Base-by-base conservation (phyloP, 2,888 invertebrate species). In the Lithosia quadra region DNA sequence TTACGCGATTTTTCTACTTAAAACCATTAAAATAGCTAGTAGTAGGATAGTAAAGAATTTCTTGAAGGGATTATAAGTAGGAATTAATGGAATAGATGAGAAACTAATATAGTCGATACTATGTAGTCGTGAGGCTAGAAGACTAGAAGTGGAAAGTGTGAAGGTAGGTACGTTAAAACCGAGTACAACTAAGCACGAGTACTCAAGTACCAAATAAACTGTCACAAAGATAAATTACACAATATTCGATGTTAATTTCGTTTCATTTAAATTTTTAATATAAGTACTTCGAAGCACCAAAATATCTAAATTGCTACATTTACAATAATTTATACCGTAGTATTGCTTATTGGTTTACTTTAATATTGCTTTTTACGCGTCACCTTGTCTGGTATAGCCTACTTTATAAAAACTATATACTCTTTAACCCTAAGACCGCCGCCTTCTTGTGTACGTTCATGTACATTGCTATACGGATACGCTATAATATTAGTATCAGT, bases 301-400 rank as follows among this genome's bases (percentile, higher is more conserved):
- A 90, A 90, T 86, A 80, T 89, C 91, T 91, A 92, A 88, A 86
- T 86, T 80, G 84, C 92, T 92, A 92, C 89, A 88, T 66, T 70
- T 73, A 88, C 83, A 83, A 90, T 89, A 87, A 87, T 85, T 81
- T 86, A 89, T 93, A 93, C 82, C 74, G 71, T 92, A 92, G 83
- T 95, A 94, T 94, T 94, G 94, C 94, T 95, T 92, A 91, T 91
- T 77, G 79, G 86, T 89, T 94, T 92, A 91, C 91, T 82, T 91
- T 66, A 78, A 92, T 94, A 94, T 94, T 94, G 94, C 94, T 94
- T 94, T 85, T 83, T 73, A 89, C 90, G 91, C 93, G 92, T 91
- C 85, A 91, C 90, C 91, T 90, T 88, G 89, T 90, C 88, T 82
- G 77, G 82, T 83, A 80, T 74, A 74, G 56, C 82, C 80, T 84